Evolutionary conservation across 2,888 invertebrate genomes (phyloP).

Genomic region (Apamea epomidion): DNA sequence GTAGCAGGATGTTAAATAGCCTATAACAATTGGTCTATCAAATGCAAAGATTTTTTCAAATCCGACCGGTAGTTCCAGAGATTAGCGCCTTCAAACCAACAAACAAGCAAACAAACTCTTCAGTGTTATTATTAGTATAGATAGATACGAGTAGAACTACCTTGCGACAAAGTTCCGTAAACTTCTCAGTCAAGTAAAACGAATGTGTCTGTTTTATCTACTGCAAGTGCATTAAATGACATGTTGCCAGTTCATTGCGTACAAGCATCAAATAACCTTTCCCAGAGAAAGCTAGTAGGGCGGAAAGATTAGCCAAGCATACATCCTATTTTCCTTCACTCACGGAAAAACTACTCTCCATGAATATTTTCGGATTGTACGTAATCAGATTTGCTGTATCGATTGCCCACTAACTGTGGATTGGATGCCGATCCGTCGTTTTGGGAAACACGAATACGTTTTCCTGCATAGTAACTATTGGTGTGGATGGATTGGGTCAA

Average conservation of each 20-base stretch:
- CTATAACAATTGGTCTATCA: not conserved
- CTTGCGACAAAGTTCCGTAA: not conserved
- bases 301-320: conserved; percentile 68
- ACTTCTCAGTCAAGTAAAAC: conserved; percentile 26
- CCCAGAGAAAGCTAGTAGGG: conserved; percentile 60
- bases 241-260: conserved; percentile 59
- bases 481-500: conserved; percentile 30
- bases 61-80: not conserved
- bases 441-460: conserved; percentile 47
- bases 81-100: not conserved
- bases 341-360: conserved; percentile 51
- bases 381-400: conserved; percentile 50
- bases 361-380: conserved; percentile 53
- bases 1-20: not conserved
- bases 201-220: conserved; percentile 55
- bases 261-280: conserved; percentile 62
- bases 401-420: conserved; percentile 52
- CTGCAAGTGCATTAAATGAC: conserved; percentile 60
- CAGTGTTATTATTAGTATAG: not conserved
- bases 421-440: conserved; percentile 49
- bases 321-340: conserved; percentile 63
- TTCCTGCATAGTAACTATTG: conserved; percentile 35
- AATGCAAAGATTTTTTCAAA: not conserved
- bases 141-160: not conserved
- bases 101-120: not conserved